A percentile compares a stretch with the other conserved stretches of the same genome.
Evolutionary conservation across 1,140 invertebrate species (phyloP).

Genomic region (Habropoda laboriosa): DNA sequence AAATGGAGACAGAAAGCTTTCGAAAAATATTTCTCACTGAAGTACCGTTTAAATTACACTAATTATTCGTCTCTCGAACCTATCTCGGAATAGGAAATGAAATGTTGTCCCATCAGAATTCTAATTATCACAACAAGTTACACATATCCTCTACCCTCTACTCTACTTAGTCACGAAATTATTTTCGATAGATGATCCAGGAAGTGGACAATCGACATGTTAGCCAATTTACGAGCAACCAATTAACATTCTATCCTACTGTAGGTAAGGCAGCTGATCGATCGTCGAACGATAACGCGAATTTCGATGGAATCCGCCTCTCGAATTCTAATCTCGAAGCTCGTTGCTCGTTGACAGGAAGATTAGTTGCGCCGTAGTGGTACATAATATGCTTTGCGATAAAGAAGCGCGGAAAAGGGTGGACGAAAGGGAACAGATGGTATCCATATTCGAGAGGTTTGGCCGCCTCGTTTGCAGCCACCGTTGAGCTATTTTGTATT

Average conservation of each 20-base stretch:
- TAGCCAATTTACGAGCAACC: neutral
- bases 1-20: too few relatives aligned
- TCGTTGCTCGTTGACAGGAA: constrained; percentile 11
- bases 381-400: constrained; percentile 8
- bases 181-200: too few relatives aligned
- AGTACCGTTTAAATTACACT: too few relatives aligned
- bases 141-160: too few relatives aligned
- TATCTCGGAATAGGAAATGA: too few relatives aligned
- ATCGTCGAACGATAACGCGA: neutral
- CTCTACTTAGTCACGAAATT: too few relatives aligned
- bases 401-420: constrained; percentile 3
- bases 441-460: constrained; percentile 15
- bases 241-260: neutral
- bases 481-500: constrained; percentile 22
- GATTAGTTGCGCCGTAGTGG: constrained; percentile 12
- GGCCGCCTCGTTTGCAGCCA: constrained; percentile 14
- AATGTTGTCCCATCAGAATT: too few relatives aligned
- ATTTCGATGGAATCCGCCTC: constrained; percentile 9
- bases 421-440: constrained; percentile 28
- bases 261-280: neutral
- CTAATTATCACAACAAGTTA: too few relatives aligned
- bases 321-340: constrained; percentile 30
- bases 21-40: too few relatives aligned
- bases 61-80: too few relatives aligned
- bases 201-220: neutral